Conservation (phyloP, 2,113 vertebrate species). For the Sinocyclocheilus anshuiensis region DNA sequence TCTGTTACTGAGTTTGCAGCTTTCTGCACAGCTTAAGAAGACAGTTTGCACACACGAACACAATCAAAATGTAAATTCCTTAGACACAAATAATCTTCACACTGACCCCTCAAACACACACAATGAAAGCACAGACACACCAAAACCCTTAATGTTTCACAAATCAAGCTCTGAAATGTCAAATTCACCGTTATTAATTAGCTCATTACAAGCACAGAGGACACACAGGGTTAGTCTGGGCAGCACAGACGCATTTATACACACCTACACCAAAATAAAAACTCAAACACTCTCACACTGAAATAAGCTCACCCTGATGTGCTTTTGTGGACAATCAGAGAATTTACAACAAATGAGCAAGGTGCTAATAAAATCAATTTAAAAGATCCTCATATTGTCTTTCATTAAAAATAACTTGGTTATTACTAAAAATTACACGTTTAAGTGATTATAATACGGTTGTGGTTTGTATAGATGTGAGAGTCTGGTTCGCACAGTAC, state of each 20-base stretch:
- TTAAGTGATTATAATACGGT: not conserved
- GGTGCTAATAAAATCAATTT: not conserved
- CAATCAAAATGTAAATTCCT: constrained; percentile 15
- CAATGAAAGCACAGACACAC: not conserved
- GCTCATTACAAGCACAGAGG: constrained; percentile 72
- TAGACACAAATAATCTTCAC: not conserved
- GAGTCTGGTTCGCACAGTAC: not conserved
- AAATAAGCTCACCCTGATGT: not conserved
- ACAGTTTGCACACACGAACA: constrained; percentile 43
- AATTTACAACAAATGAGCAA: not conserved
- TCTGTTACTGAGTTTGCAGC: constrained; percentile 82
- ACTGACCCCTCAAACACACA: not conserved
- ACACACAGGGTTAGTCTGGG: constrained; percentile 83
- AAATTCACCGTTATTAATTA: constrained; percentile 44
- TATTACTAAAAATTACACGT: not conserved
- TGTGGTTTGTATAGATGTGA: too few species aligned
- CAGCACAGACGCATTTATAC: constrained; percentile 83
- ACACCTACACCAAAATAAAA: constrained; percentile 81
- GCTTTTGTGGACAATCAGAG: not conserved
- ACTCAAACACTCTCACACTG: not conserved
- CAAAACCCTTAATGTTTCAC: not conserved
- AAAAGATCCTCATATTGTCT: not conserved
- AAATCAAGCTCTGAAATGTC: not conserved
- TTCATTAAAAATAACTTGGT: not conserved
- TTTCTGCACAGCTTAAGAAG: constrained; percentile 70